Percentiles rank a stretch among this genome's conserved stretches.
Conservation (phyloP, 2,888 invertebrate species). For the Camptogramma bilineatum region DNA sequence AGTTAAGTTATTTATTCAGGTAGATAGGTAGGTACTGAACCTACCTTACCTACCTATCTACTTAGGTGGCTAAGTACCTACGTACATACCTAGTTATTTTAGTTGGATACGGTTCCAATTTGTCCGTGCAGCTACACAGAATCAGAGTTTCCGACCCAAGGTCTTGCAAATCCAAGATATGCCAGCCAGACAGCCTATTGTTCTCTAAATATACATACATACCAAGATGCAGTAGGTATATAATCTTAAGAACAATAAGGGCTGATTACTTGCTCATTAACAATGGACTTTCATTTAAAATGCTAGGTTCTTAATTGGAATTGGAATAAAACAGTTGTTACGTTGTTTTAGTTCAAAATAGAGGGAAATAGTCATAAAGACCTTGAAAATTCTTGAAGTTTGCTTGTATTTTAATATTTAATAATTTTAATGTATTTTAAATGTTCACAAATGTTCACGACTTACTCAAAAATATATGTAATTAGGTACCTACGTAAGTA, state of each 20-base stretch:
- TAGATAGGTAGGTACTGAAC: too few relatives aligned
- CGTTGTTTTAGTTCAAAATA: background rate
- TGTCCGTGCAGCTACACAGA: conserved; percentile 8
- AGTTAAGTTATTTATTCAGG: too few relatives aligned
- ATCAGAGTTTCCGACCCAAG: conserved; percentile 18
- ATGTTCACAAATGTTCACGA: too few relatives aligned
- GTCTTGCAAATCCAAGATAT: conserved; percentile 38
- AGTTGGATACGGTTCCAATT: background rate
- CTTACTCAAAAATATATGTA: too few relatives aligned
- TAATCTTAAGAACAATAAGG: conserved; percentile 47
- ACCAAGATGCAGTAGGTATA: conserved; percentile 36
- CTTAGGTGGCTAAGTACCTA: background rate
- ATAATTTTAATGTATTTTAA: too few relatives aligned
- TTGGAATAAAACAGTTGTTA: conserved; percentile 24
- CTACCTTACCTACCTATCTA: conserved; percentile 1
- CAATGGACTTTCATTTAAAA: conserved; percentile 42
- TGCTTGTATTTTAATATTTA: background rate
- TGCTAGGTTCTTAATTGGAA: conserved; percentile 31
- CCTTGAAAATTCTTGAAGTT: background rate
- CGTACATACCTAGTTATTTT: background rate
- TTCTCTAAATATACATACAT: conserved; percentile 37
- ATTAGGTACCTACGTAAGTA: too few relatives aligned
- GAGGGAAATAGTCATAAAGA: background rate
- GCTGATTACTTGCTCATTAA: conserved; percentile 43
- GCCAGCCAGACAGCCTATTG: conserved; percentile 44